Evolutionary conservation across 2,888 invertebrate species (phyloP), one percentile per base, ranked within the genome.

Genomic region (Plagodis dolabraria): DNA sequence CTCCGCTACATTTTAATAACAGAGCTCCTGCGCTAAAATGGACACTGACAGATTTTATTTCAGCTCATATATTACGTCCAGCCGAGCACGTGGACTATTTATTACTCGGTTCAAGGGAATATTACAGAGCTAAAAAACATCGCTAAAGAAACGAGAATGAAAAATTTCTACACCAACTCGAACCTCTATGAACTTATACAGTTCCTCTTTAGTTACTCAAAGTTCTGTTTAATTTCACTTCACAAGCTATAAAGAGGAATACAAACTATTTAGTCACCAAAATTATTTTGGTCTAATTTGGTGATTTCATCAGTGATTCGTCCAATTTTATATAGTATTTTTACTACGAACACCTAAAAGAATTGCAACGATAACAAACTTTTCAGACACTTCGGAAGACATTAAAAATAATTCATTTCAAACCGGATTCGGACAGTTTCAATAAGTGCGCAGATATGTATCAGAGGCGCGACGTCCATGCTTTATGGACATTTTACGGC

Each of bases 1-100:
- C 75, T 78, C 79, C 74, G 88, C 83, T 92, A 90, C 89, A 89
- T 90, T 92, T 92, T 92, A 92, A 92, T 92, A 92, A 89, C 88
- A 79, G 79, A 81, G 80, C 82, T 86, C 80, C 80, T 76, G 71
- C 69, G 79, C 83, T 83, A 82, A 88, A 89, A 91, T 87, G 91
- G 88, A 82, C 89, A 86, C 82, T 86, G 90, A 86, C 88, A 88
- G 86, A 86, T 91, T 90, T 91, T 87, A 91, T 91, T 89, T 87
- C 83, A 79, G 78, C 76, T 80, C 87, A 84, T 91, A 91, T 88
- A 86, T 90, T 86, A 87, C 72, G 75, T 76, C 76, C 80, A 79
- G 81, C 75, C 79, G 76, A 76, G 80, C 81, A 82, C 76, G 78
- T 82, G 74, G 74, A 77, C 68, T 79, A 86, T 54, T 86, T 88